Base-by-base conservation (phyloP, 2,888 invertebrate genomes). In the Drosophila colorata region DNA sequence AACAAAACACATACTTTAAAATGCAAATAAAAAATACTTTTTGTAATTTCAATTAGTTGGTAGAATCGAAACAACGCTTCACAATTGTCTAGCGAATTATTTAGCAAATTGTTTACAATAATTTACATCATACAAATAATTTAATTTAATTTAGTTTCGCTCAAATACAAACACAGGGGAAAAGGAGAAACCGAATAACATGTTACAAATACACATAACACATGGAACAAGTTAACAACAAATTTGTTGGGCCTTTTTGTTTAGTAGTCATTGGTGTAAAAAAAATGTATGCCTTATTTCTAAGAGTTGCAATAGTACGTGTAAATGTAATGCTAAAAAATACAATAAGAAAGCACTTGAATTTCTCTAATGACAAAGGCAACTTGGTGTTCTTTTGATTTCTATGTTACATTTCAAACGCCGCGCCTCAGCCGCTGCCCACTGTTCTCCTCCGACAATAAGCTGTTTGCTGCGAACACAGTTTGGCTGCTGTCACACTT, bases 281-380 rank as follows among this genome's bases (percentile, higher is more conserved):
- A 63, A 65, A 56, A 49, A 59, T 33, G 38, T 5, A 55, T 35
- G 38, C 52, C 59, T 63, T 51, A 28, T 13, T 44, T 11, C 37
- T 72, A 64, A 71, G 48, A 60, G 52, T 58, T 68, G 65, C 53
- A 33, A 65, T 48, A 16, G 57, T 67, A 46, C 14, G 40, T 63
- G 59, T 52, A 69, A 55, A 68, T 55, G 25, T 66, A 66, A 70
- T 66, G 70, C 70, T 71, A 52, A 69, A 40, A 66, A 67, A 56
- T 80, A 87, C 70, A 72, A 77, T 52, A 69, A 71, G 81, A 90
- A 89, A 90, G 89, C 90, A 89, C 87, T 90, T 87, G 80, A 82
- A 80, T 79, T 87, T 87, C 74, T 74, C 76, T 69, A 58, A 64
- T 78, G 80, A 80, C 73, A 79, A 89, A 90, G 90, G 90, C 90